Base-by-base conservation (phyloP, 2,113 vertebrate genomes). In the Neolamprologus tretocephalus region DNA sequence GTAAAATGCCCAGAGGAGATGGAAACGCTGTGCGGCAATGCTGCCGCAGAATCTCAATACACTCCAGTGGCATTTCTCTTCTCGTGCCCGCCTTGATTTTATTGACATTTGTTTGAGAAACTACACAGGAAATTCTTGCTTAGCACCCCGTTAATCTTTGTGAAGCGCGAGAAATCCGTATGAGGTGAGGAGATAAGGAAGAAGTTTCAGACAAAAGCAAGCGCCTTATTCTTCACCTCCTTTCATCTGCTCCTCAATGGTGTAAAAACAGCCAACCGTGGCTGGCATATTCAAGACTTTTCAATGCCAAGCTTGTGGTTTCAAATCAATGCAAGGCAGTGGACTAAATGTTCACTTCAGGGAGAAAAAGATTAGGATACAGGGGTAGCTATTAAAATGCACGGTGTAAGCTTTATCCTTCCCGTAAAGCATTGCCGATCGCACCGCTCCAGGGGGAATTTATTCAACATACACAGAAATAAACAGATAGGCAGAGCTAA, bases 41-140 rank as follows among this genome's bases (percentile, higher is more conserved):
- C 88, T 47, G 80, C 37, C 6, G 87, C 55, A 63, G 93, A 91
- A 93, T 90, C 87, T 93, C 86, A 88, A 92, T 83, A 86, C 82
- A 83, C 57, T 51, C 9, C 1, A 87, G 86, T 91, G 93, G 87
- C 92, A 78, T 87, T 95, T 94, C 49, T 91, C 84, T 49, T n/a
- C 82, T 81, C 0, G 9, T 19, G 12, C 35, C 68, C 17, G 21
- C 71, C 89, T 73, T 91, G 83, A 91, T 93, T 93, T 90, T 95
- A 92, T 93, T 94, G 93, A 90, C 91, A 91, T 89, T 93, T 89
- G 86, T 92, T 89, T 93, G 89, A 93, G 84, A 90, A 94, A 94
- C 86, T 75, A 89, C 87, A 86, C 89, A 83, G 90, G 89, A 88
- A 92, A 92, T 87, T 93, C 87, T 87, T 91, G 89, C 88, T 88